Conservation (phyloP, 2,797 vertebrate species). For the Iguana delicatissima region DNA sequence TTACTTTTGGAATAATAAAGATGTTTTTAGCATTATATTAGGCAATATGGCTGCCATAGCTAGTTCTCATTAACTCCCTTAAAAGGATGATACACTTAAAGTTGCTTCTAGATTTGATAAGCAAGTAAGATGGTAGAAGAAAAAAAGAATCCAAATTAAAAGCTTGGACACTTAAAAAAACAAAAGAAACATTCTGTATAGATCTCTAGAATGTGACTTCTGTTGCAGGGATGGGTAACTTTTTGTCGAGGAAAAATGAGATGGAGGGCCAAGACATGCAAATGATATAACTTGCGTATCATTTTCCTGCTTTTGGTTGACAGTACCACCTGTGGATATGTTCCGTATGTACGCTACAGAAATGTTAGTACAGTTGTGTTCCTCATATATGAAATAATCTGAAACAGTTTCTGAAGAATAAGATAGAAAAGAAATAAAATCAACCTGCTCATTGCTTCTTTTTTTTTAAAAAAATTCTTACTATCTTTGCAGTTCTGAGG, state of each 20-base stretch:
- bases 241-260: neutral
- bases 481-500: neutral
- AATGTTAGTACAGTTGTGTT: neutral
- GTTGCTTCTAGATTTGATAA: conserved; percentile 3
- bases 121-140: neutral
- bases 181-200: neutral
- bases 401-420: neutral
- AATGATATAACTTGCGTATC: conserved; percentile 1
- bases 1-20: conserved; percentile 58
- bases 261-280: neutral
- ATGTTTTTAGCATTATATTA: conserved; percentile 29
- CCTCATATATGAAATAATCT: conserved; percentile 8
- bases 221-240: neutral
- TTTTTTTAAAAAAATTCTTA: neutral
- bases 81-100: neutral
- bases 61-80: conserved; percentile 35
- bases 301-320: neutral
- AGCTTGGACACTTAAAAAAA: neutral
- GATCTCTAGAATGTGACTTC: neutral
- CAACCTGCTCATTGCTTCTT: neutral
- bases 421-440: conserved; percentile 6
- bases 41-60: conserved; percentile 5
- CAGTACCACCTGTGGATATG: neutral
- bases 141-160: neutral
- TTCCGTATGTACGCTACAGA: neutral